Conservation (phyloP, 2,797 vertebrate species). For the Hydrocynus forskahlii region DNA sequence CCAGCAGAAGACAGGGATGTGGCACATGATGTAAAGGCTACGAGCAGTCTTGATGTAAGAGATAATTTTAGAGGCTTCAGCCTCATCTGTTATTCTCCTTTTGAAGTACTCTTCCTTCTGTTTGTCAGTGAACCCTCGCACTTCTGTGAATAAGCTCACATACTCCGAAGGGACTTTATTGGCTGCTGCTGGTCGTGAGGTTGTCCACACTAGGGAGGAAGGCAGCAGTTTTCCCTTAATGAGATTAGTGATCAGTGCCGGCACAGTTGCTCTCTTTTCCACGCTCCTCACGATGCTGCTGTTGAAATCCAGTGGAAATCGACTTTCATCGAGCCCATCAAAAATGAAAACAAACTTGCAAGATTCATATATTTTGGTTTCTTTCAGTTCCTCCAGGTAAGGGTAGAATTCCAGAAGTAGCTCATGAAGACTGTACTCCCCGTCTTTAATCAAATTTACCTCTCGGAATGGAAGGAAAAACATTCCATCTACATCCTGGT, state of each 20-base stretch:
- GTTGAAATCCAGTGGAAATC: conserved; percentile 42
- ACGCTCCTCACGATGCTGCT: conserved; percentile 8
- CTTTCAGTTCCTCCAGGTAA: neutral
- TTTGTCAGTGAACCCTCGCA: conserved; percentile 38
- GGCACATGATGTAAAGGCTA: conserved; percentile 54
- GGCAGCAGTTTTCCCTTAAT: conserved; percentile 36
- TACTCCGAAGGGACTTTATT: conserved; percentile 18
- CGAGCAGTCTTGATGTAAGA: conserved; percentile 31
- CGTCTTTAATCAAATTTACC: neutral
- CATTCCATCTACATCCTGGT: neutral
- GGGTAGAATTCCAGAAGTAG: neutral
- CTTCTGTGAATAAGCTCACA: conserved; percentile 22
- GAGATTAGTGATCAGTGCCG: conserved; percentile 48
- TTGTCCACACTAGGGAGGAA: conserved; percentile 51
- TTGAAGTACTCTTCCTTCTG: conserved; percentile 43
- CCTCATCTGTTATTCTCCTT: conserved; percentile 22
- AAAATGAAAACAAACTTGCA: conserved; percentile 50
- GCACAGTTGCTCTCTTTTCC: conserved; percentile 2
- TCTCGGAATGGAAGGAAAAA: neutral
- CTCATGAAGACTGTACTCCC: neutral
- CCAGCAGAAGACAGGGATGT: conserved; percentile 54
- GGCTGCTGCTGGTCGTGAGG: conserved; percentile 49
- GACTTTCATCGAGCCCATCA: conserved; percentile 58
- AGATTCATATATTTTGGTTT: neutral
- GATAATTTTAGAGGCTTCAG: conserved; percentile 30